These are phyloP conservation scores for Pandion haliaetus DNA, from an alignment of 2,113 vertebrate genomes.

Conservation along the genomic window DNA sequence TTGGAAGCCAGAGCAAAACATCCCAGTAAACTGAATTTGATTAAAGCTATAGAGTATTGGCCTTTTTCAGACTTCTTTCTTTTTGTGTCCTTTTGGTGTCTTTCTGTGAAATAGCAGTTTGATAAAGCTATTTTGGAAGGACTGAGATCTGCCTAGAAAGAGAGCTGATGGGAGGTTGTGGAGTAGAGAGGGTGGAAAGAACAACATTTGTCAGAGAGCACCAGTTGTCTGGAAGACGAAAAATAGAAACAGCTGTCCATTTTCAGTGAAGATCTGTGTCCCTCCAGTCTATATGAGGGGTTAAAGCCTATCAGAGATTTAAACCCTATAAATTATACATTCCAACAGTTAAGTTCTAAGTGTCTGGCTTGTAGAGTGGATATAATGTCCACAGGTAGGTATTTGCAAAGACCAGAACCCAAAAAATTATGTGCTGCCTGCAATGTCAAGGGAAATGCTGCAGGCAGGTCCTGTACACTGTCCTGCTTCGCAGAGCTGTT, in stretches of 20 bases:
- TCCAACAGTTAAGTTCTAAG: not conserved
- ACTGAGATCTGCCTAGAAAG: not conserved
- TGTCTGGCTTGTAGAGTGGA: not conserved
- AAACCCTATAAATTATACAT: not conserved
- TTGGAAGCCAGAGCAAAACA: not conserved
- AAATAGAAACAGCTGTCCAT: not conserved
- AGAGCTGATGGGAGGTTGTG: not conserved
- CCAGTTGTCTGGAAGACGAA: not conserved
- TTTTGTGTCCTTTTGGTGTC: not conserved
- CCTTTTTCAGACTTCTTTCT: not conserved
- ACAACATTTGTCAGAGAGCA: not conserved
- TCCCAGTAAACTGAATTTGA: not conserved
- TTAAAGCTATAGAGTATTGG: not conserved
- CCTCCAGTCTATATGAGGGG: not conserved
- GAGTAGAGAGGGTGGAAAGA: not conserved
- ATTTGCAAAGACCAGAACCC: not conserved
- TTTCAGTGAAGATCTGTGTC: not conserved
- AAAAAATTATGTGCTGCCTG: not conserved
- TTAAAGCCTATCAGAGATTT: not conserved
- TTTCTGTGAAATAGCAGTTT: not conserved
- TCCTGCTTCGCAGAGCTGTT: not conserved
- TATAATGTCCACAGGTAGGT: not conserved
- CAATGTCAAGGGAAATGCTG: not conserved
- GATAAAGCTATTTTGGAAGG: not conserved
- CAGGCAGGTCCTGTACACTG: not conserved